phyloP scores from a whole-genome alignment of 2,113 vertebrate species.

The Trogon melanurus region DNA sequence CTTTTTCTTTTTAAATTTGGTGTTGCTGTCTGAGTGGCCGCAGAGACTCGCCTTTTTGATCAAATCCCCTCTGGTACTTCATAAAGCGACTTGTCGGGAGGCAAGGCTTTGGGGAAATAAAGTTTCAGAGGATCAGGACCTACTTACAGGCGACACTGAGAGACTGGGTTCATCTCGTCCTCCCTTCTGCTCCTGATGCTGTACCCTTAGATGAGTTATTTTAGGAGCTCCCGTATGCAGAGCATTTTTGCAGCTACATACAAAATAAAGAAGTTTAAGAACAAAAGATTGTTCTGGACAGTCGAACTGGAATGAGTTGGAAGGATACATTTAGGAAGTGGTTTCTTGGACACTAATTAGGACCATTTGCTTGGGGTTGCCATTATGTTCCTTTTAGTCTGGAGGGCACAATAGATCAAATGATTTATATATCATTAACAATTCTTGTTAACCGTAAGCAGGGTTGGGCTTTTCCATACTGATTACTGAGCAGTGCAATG shows the following conservation, averaged over 20 bases:
- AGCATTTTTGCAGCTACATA: background rate
- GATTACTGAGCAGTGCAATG: slow-evolving; percentile 31
- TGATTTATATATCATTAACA: slow-evolving; percentile 64
- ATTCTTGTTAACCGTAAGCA: slow-evolving; percentile 45
- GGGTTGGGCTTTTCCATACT: slow-evolving; percentile 35
- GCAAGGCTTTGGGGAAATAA: background rate
- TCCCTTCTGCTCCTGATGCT: background rate
- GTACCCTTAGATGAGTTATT: background rate
- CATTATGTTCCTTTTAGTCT: slow-evolving; percentile 61
- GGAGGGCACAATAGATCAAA: slow-evolving; percentile 54
- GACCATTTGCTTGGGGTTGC: slow-evolving; percentile 67
- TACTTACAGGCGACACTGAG: background rate
- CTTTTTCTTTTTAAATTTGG: background rate
- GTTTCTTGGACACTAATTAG: slow-evolving; percentile 69
- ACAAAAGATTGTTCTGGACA: slow-evolving; percentile 55
- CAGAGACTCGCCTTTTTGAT: background rate
- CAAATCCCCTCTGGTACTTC: background rate
- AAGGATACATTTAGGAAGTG: slow-evolving; percentile 68
- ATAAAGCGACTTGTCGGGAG: background rate
- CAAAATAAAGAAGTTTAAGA: slow-evolving; percentile 18
- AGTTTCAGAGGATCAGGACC: background rate
- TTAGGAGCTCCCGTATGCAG: background rate
- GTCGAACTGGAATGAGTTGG: slow-evolving; percentile 46
- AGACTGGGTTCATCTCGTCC: background rate
- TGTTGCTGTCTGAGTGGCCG: background rate